These are phyloP conservation scores for Alentia gelatinosa DNA, from an alignment of 2,888 invertebrate genomes.

Conservation along the genomic window DNA sequence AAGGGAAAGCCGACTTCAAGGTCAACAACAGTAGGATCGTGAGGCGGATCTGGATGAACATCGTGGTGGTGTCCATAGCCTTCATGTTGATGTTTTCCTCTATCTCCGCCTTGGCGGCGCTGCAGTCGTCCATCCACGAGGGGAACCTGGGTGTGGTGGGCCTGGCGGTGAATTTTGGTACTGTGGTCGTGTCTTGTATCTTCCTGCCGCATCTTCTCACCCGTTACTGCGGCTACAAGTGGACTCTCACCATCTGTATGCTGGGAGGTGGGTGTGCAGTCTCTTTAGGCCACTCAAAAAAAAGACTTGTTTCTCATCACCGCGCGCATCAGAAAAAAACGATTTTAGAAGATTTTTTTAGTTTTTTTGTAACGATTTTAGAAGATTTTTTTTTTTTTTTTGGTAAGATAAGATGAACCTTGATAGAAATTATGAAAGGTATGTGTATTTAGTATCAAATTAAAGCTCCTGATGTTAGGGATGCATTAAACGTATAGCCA, in stretches of 20 bases:
- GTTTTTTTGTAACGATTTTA: too few relatives aligned
- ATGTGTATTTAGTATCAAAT: too few relatives aligned
- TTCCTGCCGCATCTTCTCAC: constrained; percentile 84
- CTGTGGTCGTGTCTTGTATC: constrained; percentile 86
- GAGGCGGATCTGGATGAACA: constrained; percentile 46
- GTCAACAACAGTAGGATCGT: background rate
- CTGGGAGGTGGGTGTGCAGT: constrained; percentile 82
- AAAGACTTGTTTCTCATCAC: too few relatives aligned
- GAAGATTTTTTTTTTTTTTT: too few relatives aligned
- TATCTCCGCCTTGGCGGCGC: background rate
- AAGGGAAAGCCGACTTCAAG: background rate
- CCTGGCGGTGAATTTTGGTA: background rate
- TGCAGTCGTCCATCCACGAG: constrained; percentile 52
- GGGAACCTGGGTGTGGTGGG: constrained; percentile 39
- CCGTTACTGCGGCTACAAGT: constrained; percentile 90
- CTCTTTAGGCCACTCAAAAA: background rate
- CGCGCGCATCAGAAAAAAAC: too few relatives aligned
- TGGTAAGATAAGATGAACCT: too few relatives aligned
- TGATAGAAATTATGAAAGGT: too few relatives aligned
- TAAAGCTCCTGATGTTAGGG: too few relatives aligned
- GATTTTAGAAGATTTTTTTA: too few relatives aligned
- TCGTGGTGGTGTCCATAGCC: background rate
- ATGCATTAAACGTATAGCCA: too few relatives aligned
- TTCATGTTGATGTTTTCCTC: constrained; percentile 41
- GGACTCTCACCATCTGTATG: constrained; percentile 94